A percentile compares a stretch with the other conserved stretches of the same genome.
These are phyloP conservation scores for Cyclura pinguis DNA, from an alignment of 2,797 vertebrate species.

Conservation along the genomic window DNA sequence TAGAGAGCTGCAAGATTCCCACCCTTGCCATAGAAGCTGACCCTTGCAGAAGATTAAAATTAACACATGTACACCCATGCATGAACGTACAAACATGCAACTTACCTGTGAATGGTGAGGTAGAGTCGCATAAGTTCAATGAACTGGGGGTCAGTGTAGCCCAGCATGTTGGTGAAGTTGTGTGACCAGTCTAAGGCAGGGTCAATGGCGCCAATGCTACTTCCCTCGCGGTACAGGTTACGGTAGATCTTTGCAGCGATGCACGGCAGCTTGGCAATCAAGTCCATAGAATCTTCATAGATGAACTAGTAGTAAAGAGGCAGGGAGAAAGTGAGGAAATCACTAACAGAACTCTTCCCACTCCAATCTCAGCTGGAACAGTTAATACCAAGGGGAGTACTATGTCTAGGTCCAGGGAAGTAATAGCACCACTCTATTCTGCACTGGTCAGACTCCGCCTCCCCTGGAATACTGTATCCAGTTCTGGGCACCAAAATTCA, in stretches of 20 bases:
- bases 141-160: conserved; percentile 92
- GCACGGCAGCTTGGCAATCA: conserved; percentile 97
- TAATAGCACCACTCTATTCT: too few species aligned
- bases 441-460: too few species aligned
- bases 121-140: conserved; percentile 97
- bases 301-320: conserved; percentile 80
- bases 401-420: too few species aligned
- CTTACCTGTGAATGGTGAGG: conserved; percentile 97
- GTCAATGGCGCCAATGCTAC: conserved; percentile 97
- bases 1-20: too few species aligned
- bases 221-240: conserved; percentile 95
- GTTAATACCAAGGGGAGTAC: neutral
- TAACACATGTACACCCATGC: too few species aligned
- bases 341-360: neutral
- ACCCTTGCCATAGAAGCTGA: neutral
- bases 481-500: too few species aligned
- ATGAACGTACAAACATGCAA: fast-evolving
- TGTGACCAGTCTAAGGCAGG: conserved; percentile 96
- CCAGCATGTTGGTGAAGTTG: conserved; percentile 98
- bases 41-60: fast-evolving
- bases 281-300: conserved; percentile 97
- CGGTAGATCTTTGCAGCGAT: conserved; percentile 98
- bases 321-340: neutral
- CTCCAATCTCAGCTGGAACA: neutral
- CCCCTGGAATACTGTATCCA: too few species aligned